A percentile compares a stretch with the other conserved stretches of the same genome.
Conservation (phyloP, 2,113 vertebrate genomes). For the Acinonyx jubatus region DNA sequence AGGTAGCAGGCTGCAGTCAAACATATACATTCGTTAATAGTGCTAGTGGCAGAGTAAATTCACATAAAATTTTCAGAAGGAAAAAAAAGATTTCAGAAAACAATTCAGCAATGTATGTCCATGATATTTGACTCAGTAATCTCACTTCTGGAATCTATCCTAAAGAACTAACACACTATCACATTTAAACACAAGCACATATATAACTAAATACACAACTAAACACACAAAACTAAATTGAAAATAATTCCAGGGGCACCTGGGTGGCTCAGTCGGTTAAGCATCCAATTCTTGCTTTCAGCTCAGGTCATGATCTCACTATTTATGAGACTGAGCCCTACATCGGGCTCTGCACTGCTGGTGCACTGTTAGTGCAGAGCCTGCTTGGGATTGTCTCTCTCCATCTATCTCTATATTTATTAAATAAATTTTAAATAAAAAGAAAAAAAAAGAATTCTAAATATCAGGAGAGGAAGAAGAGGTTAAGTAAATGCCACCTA, state of each 20-base stretch:
- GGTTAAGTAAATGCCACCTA: constrained; percentile 16
- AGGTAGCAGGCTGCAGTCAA: background rate
- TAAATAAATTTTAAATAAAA: too few relatives aligned
- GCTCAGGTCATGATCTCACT: too few relatives aligned
- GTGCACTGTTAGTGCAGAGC: too few relatives aligned
- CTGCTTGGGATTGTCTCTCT: too few relatives aligned
- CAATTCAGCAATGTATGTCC: background rate
- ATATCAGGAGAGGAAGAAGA: background rate
- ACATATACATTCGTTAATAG: background rate
- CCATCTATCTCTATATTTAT: too few relatives aligned
- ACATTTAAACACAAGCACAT: background rate
- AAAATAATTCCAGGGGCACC: background rate
- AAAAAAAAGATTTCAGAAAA: background rate
- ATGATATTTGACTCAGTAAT: background rate
- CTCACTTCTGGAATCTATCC: constrained; percentile 1
- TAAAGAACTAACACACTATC: constrained; percentile 36
- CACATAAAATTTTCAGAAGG: background rate
- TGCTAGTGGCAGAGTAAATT: background rate
- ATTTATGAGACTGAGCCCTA: too few relatives aligned
- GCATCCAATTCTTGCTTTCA: too few relatives aligned
- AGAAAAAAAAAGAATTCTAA: background rate
- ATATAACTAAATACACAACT: background rate
- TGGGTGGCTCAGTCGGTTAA: too few relatives aligned
- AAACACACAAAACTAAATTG: background rate
- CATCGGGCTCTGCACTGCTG: too few relatives aligned